A percentile compares a stretch with the other conserved stretches of the same genome.
phyloP scores from a whole-genome alignment of 2,888 invertebrate genomes.

The Conchocele bisecta region DNA sequence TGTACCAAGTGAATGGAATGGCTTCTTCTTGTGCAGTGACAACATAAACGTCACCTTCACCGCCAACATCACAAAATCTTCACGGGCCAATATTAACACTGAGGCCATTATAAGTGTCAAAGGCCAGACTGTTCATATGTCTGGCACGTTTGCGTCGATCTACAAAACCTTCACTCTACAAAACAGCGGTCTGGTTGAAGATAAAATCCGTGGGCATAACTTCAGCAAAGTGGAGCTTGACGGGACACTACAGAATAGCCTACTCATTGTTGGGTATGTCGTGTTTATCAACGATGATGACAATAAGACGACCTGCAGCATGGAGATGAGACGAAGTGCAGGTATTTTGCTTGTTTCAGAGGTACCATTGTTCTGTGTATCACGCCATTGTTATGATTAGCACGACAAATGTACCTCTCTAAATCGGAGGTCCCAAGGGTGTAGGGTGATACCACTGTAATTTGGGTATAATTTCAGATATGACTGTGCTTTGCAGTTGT shows the following conservation, averaged over 20 bases:
- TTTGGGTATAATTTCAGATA: too few species aligned
- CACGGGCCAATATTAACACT: constrained; percentile 2
- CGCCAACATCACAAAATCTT: constrained; percentile 30
- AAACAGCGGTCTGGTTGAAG: background rate
- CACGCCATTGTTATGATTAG: too few species aligned
- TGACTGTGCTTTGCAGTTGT: too few species aligned
- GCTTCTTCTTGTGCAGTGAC: constrained; percentile 44
- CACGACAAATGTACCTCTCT: too few species aligned
- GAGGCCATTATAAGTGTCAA: too few species aligned
- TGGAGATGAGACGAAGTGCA: constrained; percentile 39
- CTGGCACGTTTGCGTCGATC: constrained; percentile 36
- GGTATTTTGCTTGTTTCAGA: too few species aligned
- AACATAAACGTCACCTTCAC: constrained; percentile 2
- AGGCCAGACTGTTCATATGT: too few species aligned
- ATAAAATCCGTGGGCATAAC: constrained; percentile 38
- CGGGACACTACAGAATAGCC: constrained; percentile 15
- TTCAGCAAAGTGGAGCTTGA: constrained; percentile 47
- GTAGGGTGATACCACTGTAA: too few species aligned
- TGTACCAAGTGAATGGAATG: constrained; percentile 60
- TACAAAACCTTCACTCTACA: background rate
- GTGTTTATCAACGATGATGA: constrained; percentile 18
- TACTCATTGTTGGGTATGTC: constrained; percentile 39
- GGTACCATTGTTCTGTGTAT: too few species aligned
- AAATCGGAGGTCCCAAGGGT: too few species aligned
- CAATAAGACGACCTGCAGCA: constrained; percentile 15